Conservation (phyloP, 2,113 vertebrate genomes). For the Vidua macroura region DNA sequence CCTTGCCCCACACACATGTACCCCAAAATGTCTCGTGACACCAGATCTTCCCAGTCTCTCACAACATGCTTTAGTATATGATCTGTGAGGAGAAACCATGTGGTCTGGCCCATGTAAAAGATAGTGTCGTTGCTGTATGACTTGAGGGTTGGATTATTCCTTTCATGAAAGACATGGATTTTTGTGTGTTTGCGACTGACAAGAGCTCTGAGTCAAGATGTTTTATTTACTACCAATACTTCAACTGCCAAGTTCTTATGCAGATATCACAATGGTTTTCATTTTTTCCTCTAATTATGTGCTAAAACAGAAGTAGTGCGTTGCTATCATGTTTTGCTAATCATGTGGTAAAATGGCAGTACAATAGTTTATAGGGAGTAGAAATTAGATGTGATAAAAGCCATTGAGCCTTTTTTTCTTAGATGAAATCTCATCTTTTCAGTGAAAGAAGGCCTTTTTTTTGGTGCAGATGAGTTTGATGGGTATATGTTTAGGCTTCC, state of each 20-base stretch:
- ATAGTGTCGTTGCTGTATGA: neutral
- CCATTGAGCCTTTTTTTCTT: neutral
- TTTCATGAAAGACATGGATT: neutral
- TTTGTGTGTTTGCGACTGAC: neutral
- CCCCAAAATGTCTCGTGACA: neutral
- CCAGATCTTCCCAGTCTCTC: neutral
- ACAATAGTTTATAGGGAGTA: neutral
- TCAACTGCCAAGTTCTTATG: neutral
- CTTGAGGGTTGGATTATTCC: neutral
- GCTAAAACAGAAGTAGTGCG: neutral
- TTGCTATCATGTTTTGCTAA: neutral
- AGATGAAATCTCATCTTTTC: neutral
- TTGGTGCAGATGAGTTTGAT: neutral
- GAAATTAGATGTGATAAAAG: neutral
- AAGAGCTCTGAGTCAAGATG: neutral
- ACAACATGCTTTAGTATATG: neutral
- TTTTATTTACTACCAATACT: neutral
- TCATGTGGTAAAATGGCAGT: neutral
- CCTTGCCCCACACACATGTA: accelerated
- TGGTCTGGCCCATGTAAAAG: neutral
- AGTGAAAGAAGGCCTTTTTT: neutral
- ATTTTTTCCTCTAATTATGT: neutral
- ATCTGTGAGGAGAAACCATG: neutral
- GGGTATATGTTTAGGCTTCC: neutral
- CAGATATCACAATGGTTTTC: neutral